Evolutionary conservation across 2,113 vertebrate genomes (phyloP).

Genomic region (Panthera leo): DNA sequence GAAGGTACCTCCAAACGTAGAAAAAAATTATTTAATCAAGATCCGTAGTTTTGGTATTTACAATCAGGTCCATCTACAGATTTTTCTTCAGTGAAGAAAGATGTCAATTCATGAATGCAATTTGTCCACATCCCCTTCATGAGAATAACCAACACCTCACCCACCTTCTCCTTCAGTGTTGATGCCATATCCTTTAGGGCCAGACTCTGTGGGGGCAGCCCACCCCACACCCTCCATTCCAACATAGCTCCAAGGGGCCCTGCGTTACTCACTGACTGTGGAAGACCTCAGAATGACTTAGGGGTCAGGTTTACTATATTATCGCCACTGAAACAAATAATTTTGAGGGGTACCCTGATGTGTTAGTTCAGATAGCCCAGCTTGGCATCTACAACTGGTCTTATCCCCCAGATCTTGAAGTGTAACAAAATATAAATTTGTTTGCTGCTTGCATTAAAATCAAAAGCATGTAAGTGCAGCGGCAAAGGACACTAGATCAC

Average conservation of each 20-base stretch:
- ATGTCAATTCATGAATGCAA: not conserved
- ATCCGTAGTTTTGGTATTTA: not conserved
- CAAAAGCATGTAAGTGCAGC: not conserved
- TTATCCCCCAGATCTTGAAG: not conserved
- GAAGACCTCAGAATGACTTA: not conserved
- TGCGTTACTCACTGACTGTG: rapidly evolving
- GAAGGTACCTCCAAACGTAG: not conserved
- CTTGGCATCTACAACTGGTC: not conserved
- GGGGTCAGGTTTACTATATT: not conserved
- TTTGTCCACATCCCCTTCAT: not conserved
- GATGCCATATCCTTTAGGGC: not conserved
- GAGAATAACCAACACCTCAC: not conserved
- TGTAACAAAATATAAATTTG: not conserved
- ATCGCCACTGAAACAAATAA: not conserved
- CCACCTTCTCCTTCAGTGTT: not conserved
- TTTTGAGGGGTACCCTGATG: not conserved
- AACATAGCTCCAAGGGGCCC: rapidly evolving
- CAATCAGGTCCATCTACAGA: not conserved
- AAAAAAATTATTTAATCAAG: not conserved
- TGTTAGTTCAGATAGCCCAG: not conserved
- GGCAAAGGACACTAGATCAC: not conserved
- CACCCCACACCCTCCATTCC: not conserved
- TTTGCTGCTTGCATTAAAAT: not conserved
- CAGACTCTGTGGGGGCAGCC: not conserved
- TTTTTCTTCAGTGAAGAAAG: not conserved